Percentiles rank a stretch among this genome's conserved stretches.
phyloP scores from a whole-genome alignment of 2,888 invertebrate species.

The Elmis aenea region DNA sequence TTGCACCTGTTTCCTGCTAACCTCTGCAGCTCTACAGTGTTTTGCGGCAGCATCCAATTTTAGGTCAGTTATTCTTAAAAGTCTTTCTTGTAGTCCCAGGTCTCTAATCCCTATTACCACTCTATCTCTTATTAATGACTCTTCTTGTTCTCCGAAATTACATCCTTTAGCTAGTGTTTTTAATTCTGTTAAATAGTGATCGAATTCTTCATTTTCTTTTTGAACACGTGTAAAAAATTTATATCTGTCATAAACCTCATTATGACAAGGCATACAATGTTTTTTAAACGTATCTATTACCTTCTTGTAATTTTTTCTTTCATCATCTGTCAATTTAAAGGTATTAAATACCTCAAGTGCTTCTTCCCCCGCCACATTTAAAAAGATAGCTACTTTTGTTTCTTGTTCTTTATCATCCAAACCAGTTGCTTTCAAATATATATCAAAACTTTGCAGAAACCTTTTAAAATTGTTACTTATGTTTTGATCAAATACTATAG shows the following conservation, averaged over 20 bases:
- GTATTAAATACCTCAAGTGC: constrained; percentile 20
- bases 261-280: constrained; percentile 12
- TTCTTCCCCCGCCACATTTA: constrained; percentile 16
- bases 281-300: constrained; percentile 13
- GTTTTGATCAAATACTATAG: constrained; percentile 3
- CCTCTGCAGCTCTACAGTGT: constrained; percentile 3
- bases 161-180: constrained; percentile 2
- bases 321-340: constrained; percentile 10
- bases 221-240: constrained; percentile 19
- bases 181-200: too few species aligned
- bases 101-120: constrained; percentile 6
- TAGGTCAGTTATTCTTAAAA: constrained; percentile 4
- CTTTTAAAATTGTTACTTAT: constrained; percentile 1
- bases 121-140: constrained; percentile 9
- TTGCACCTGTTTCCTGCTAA: too few species aligned
- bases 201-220: too few species aligned
- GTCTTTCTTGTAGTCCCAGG: constrained; percentile 6
- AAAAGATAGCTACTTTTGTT: constrained; percentile 9
- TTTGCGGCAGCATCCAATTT: background rate
- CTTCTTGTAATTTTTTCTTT: constrained; percentile 4
- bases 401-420: constrained; percentile 7
- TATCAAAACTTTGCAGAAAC: constrained; percentile 3
- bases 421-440: constrained; percentile 9
- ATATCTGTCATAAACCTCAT: constrained; percentile 13
- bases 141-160: constrained; percentile 5